A percentile compares a stretch with the other conserved stretches of the same genome.
These are phyloP conservation scores for Amaurobius ferox DNA, from an alignment of 2,888 invertebrate species.

Conservation along the genomic window DNA sequence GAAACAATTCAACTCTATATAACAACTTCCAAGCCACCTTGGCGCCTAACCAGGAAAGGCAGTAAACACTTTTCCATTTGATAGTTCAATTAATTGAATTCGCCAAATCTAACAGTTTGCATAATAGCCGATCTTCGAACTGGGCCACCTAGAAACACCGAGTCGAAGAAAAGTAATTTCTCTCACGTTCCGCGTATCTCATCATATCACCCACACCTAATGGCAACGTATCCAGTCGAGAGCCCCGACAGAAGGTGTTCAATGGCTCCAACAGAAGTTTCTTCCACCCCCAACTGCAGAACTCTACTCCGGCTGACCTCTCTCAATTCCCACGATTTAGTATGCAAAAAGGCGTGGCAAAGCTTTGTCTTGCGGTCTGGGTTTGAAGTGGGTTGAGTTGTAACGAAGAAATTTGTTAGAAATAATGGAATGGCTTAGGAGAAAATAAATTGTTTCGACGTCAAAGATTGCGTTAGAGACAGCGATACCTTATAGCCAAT, in stretches of 20 bases:
- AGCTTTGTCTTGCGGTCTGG: not conserved
- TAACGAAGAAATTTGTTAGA: not conserved
- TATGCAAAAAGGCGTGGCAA: not conserved
- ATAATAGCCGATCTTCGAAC: not conserved
- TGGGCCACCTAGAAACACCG: constrained; percentile 9
- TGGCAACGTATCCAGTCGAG: not conserved
- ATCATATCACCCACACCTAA: not conserved
- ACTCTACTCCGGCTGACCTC: constrained; percentile 18
- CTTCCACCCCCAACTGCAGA: not conserved
- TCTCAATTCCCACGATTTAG: constrained; percentile 30
- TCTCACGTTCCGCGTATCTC: constrained; percentile 2
- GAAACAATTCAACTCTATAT: too few species aligned
- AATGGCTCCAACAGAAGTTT: not conserved
- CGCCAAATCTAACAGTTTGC: constrained; percentile 5
- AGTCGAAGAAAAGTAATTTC: not conserved
- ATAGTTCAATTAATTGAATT: constrained; percentile 9
- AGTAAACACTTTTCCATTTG: not conserved
- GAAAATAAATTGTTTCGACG: not conserved
- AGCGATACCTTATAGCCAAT: too few species aligned
- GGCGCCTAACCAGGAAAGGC: not conserved
- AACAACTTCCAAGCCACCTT: not conserved
- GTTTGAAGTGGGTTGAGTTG: not conserved
- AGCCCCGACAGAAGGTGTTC: not conserved
- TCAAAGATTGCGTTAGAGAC: not conserved
- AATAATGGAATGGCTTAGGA: not conserved